Conservation (phyloP, 2,797 vertebrate species). For the Sardinella longiceps region DNA sequence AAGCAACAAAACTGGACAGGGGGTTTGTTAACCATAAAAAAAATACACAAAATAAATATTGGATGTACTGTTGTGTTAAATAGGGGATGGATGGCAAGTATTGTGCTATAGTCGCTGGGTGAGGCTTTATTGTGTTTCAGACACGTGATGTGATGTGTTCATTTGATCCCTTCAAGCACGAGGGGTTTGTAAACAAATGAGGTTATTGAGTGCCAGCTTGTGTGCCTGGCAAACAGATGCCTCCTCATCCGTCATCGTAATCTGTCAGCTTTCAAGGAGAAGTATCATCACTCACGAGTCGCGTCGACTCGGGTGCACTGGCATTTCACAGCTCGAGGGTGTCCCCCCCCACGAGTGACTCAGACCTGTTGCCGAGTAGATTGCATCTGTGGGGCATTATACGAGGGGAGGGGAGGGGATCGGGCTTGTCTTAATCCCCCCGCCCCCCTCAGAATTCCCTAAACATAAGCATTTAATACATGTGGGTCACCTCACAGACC, state of each 20-base stretch:
- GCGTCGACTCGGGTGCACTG: not conserved
- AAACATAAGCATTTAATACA: slow-evolving; percentile 22
- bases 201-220: slow-evolving; percentile 2
- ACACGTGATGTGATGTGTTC: slow-evolving; percentile 10
- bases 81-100: slow-evolving; percentile 23
- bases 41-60: slow-evolving; percentile 1
- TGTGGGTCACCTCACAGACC: not conserved
- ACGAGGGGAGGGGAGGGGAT: not conserved
- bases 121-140: not conserved
- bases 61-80: slow-evolving; percentile 30
- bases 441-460: not conserved
- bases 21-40: slow-evolving; percentile 26
- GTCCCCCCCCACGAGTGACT: not conserved
- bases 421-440: not conserved
- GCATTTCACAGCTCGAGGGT: not conserved
- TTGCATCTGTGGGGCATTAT: not conserved
- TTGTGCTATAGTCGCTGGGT: not conserved
- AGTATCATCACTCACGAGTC: not conserved
- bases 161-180: not conserved
- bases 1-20: slow-evolving; percentile 48
- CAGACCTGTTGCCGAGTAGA: not conserved
- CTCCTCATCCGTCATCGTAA: slow-evolving; percentile 10
- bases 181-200: not conserved
- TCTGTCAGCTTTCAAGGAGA: slow-evolving; percentile 2
- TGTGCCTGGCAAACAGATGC: slow-evolving; percentile 6